Conservation (phyloP, 2,113 vertebrate genomes). For the Pseudorasbora parva region DNA sequence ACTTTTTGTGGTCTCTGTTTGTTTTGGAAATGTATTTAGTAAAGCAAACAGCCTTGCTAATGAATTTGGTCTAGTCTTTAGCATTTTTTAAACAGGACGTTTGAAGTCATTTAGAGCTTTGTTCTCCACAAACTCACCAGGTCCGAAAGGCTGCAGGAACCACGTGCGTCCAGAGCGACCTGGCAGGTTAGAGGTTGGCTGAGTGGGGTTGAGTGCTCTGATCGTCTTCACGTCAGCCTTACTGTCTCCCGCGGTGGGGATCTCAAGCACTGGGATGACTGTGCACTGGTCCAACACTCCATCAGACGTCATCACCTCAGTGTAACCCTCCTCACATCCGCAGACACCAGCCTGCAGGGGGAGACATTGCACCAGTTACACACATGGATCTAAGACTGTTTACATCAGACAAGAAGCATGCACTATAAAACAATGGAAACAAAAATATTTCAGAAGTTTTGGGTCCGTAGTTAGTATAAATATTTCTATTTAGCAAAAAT, state of each 20-base stretch:
- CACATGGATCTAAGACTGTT: background rate
- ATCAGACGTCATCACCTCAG: constrained; percentile 93
- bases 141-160: constrained; percentile 95
- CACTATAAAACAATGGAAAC: background rate
- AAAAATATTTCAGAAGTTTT: too few relatives aligned
- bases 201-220: constrained; percentile 89
- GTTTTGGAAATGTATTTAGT: background rate
- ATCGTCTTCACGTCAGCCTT: constrained; percentile 94
- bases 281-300: constrained; percentile 92
- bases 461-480: too few relatives aligned
- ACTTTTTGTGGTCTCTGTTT: background rate
- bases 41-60: background rate
- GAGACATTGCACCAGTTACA: constrained; percentile 38
- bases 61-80: background rate
- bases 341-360: constrained; percentile 83
- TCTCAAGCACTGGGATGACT: constrained; percentile 90
- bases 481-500: too few relatives aligned
- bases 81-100: background rate
- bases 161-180: constrained; percentile 88
- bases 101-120: background rate
- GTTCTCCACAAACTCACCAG: constrained; percentile 69
- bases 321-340: constrained; percentile 93
- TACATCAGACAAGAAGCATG: background rate
- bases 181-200: constrained; percentile 79
- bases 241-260: constrained; percentile 89